Evolutionary conservation across 2,113 vertebrate species (phyloP).

Genomic region (Chauna torquata): DNA sequence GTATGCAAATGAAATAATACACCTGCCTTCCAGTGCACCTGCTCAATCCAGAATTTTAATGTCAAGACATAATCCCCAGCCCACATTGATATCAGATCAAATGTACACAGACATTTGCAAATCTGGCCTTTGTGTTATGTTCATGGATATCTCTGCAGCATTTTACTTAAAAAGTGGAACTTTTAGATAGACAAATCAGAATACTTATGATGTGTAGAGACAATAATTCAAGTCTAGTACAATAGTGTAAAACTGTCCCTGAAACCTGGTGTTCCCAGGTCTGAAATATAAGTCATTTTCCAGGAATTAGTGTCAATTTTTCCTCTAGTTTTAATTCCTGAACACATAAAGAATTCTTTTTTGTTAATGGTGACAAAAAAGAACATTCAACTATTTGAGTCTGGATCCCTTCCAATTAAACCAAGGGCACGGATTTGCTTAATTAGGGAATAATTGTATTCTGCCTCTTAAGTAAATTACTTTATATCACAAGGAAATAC

Average conservation of each 20-base stretch:
- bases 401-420: not conserved
- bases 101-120: not conserved
- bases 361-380: not conserved
- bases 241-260: not conserved
- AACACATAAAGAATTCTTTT: not conserved
- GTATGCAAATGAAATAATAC: not conserved
- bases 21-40: not conserved
- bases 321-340: not conserved
- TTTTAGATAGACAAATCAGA: not conserved
- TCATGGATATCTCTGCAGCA: not conserved
- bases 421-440: constrained; percentile 6
- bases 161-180: not conserved
- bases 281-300: not conserved
- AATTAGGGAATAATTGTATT: constrained; percentile 31
- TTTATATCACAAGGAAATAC: not conserved
- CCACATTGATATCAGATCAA: not conserved
- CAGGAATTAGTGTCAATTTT: not conserved
- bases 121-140: not conserved
- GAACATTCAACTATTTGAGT: not conserved
- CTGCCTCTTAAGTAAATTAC: not conserved
- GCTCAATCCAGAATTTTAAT: not conserved
- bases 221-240: not conserved
- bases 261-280: not conserved
- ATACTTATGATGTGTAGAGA: not conserved
- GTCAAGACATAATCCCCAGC: not conserved